A percentile compares a stretch with the other conserved stretches of the same genome.
Evolutionary conservation across 1,140 invertebrate genomes (phyloP).

Genomic region (Arion vulgaris): DNA sequence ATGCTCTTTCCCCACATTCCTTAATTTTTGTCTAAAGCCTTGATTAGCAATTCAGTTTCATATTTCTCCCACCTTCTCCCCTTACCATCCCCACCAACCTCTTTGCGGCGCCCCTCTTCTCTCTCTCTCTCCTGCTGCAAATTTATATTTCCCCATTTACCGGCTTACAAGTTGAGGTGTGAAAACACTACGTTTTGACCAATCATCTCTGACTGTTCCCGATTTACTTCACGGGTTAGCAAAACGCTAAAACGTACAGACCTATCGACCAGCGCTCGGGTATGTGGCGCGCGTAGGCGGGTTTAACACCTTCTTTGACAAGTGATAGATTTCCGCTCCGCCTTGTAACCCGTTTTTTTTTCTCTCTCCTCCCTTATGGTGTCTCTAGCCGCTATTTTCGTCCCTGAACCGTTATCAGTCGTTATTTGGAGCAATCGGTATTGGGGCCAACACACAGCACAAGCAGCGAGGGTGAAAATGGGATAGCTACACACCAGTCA

Average conservation of each 20-base stretch:
- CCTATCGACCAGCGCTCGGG: background rate
- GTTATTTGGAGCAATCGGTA: background rate
- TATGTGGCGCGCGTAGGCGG: constrained; percentile 7
- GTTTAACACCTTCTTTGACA: constrained; percentile 44
- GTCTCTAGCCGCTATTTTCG: background rate
- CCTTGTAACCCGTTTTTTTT: constrained; percentile 43
- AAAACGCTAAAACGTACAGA: background rate
- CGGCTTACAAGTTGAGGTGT: constrained; percentile 29
- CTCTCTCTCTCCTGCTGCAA: too few species aligned
- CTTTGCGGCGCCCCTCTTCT: too few species aligned
- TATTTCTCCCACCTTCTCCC: background rate
- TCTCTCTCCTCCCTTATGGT: background rate
- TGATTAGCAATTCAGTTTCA: too few species aligned
- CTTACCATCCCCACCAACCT: background rate
- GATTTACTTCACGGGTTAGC: background rate
- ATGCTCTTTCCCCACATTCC: too few species aligned
- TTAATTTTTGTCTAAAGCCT: too few species aligned
- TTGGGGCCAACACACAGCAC: constrained; percentile 36
- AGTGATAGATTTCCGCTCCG: constrained; percentile 41
- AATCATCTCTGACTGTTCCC: background rate
- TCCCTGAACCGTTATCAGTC: background rate
- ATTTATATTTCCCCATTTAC: too few species aligned
- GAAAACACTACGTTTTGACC: constrained; percentile 21
- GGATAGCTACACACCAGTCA: constrained; percentile 16
- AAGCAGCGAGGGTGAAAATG: constrained; percentile 38